phyloP scores from a whole-genome alignment of 2,797 vertebrate species.

The Artibeus jamaicensis region DNA sequence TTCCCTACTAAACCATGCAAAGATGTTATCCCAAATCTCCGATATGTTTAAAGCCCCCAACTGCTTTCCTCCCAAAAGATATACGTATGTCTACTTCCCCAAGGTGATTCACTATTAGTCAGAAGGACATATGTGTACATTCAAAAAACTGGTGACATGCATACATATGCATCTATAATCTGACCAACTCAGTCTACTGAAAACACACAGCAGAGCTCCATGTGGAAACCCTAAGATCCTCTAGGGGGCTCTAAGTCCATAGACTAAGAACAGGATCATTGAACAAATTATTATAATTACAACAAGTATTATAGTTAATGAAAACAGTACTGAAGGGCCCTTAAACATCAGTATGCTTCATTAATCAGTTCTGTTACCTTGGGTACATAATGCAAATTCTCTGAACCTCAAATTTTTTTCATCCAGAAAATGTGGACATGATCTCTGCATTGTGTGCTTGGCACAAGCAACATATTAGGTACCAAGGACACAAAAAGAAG shows the following conservation, averaged over 20 bases:
- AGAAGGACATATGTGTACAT: background rate
- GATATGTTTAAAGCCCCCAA: background rate
- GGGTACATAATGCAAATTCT: background rate
- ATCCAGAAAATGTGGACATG: background rate
- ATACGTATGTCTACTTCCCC: background rate
- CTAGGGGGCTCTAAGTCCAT: background rate
- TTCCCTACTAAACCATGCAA: background rate
- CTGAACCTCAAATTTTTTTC: background rate
- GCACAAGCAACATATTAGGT: background rate
- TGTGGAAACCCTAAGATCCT: background rate
- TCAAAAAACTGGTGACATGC: background rate
- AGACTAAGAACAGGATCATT: background rate
- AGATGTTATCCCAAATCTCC: background rate
- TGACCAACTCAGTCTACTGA: background rate
- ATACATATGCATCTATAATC: background rate
- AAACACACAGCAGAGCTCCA: background rate
- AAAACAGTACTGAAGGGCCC: background rate
- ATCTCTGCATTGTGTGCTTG: background rate
- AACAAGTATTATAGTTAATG: background rate
- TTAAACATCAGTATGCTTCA: background rate
- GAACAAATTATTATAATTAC: background rate
- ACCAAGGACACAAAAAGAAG: background rate
- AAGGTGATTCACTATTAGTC: background rate
- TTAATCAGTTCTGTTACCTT: slow-evolving; percentile 4
- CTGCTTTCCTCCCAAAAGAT: background rate